Conservation (phyloP, 2,797 vertebrate genomes). For the Knipowitschia caucasica region DNA sequence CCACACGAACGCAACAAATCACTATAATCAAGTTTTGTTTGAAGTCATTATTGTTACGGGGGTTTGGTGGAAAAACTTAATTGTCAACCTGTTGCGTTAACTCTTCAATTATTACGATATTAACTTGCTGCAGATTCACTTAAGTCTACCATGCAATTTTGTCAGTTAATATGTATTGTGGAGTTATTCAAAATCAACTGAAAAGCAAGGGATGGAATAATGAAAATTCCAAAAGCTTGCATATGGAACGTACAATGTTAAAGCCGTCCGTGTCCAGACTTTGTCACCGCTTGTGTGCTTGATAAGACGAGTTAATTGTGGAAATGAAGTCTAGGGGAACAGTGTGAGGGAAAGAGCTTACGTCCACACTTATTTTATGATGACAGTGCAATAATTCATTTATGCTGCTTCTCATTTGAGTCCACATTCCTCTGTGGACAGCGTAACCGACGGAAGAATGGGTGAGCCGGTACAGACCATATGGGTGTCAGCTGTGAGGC, state of each 20-base stretch:
- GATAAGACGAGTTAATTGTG: conserved; percentile 3
- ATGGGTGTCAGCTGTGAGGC: neutral
- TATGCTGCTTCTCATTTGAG: conserved; percentile 9
- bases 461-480: neutral
- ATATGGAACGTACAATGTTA: neutral
- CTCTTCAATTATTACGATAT: too few species aligned
- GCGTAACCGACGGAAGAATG: conserved; percentile 1
- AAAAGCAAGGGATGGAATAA: neutral
- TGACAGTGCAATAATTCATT: conserved; percentile 13
- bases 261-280: neutral
- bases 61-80: too few species aligned
- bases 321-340: conserved; percentile 3
- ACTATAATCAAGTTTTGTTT: too few species aligned
- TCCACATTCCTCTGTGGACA: conserved; percentile 4
- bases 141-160: neutral
- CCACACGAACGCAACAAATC: too few species aligned
- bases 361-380: conserved; percentile 14
- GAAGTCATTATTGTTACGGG: too few species aligned
- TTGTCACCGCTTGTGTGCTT: neutral
- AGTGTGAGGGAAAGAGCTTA: conserved; percentile 2
- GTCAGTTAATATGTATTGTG: neutral
- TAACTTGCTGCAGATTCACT: too few species aligned
- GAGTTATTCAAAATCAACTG: neutral
- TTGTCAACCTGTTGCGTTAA: too few species aligned
- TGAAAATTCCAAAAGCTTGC: neutral